Conservation (phyloP, 1,140 invertebrate genomes). For the Bombus sylvicola region DNA sequence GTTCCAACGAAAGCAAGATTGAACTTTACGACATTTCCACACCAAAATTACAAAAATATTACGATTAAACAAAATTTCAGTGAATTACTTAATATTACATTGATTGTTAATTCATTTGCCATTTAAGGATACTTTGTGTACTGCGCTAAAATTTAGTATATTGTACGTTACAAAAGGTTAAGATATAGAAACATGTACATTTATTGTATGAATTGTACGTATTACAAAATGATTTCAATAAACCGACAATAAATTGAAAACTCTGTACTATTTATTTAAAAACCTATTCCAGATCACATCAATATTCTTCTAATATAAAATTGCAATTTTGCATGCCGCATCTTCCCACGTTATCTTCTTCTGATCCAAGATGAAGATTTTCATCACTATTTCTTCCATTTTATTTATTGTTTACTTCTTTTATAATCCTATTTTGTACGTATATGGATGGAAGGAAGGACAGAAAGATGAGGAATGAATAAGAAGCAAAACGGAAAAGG, state of each 20-base stretch:
- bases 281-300: too few relatives aligned
- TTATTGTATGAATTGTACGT: not conserved
- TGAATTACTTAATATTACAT: not conserved
- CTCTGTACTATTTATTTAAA: too few relatives aligned
- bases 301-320: too few relatives aligned
- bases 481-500: too few relatives aligned
- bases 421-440: too few relatives aligned
- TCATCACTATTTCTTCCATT: too few relatives aligned
- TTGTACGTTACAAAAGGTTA: not conserved
- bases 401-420: too few relatives aligned
- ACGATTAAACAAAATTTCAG: not conserved
- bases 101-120: not conserved
- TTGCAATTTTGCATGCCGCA: too few relatives aligned
- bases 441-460: too few relatives aligned
- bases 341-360: too few relatives aligned
- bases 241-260: not conserved
- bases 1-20: not conserved
- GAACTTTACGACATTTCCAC: not conserved
- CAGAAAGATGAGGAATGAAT: too few relatives aligned
- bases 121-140: not conserved
- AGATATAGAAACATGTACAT: not conserved
- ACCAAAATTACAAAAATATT: not conserved
- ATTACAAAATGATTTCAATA: not conserved
- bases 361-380: too few relatives aligned
- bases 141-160: not conserved